These are phyloP conservation scores for Anser cygnoides DNA, from an alignment of 2,113 vertebrate species.

Conservation along the genomic window DNA sequence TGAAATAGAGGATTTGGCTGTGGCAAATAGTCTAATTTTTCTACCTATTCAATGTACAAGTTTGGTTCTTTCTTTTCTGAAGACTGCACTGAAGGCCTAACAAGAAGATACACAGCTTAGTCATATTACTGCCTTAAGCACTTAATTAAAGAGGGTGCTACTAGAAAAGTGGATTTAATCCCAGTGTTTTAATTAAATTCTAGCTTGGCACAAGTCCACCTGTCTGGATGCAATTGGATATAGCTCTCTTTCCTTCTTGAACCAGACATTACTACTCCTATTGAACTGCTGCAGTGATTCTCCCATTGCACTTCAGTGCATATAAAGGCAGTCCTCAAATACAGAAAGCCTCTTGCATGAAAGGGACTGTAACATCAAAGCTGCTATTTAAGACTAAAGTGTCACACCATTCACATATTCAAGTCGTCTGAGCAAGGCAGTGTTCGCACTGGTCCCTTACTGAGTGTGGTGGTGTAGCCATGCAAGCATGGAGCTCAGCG, in stretches of 20 bases:
- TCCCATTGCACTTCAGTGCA: background rate
- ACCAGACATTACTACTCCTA: background rate
- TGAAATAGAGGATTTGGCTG: background rate
- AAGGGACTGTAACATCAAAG: background rate
- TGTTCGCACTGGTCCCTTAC: background rate
- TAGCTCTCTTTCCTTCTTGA: background rate
- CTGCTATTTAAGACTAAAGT: background rate
- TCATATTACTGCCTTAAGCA: conserved; percentile 44
- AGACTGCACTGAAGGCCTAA: background rate
- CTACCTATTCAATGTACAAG: background rate
- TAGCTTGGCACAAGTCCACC: conserved; percentile 45
- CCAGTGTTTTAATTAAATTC: conserved; percentile 59
- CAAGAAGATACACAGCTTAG: conserved; percentile 31
- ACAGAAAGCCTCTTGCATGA: background rate
- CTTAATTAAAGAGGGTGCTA: conserved; percentile 62
- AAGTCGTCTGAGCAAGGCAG: background rate
- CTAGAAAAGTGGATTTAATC: conserved; percentile 56
- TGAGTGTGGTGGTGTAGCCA: background rate
- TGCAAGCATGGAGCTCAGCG: background rate
- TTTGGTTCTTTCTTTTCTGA: background rate
- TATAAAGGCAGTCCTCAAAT: background rate
- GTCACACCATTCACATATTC: background rate
- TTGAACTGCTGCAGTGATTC: background rate
- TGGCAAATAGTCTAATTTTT: background rate
- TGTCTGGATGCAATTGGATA: conserved; percentile 5